Percentiles rank a stretch among this genome's conserved stretches.
phyloP scores from a whole-genome alignment of 2,888 invertebrate species.

The Noctua janthina region DNA sequence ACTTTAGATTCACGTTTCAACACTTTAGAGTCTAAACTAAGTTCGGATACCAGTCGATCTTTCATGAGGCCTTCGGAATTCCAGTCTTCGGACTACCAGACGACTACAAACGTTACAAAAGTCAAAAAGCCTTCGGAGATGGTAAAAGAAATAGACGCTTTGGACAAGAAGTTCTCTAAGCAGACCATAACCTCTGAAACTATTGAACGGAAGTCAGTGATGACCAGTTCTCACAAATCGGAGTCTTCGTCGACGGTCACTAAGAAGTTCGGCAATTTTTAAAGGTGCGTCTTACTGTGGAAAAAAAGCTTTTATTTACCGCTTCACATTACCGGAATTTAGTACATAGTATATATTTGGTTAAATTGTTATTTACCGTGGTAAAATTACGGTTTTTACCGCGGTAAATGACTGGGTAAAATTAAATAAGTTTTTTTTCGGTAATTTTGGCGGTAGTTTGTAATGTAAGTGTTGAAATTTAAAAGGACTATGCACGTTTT shows the following conservation, averaged over 20 bases:
- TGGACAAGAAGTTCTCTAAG: constrained; percentile 92
- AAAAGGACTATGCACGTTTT: constrained; percentile 61
- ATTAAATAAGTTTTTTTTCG: constrained; percentile 4
- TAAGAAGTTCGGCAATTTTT: constrained; percentile 89
- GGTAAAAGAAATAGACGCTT: constrained; percentile 88
- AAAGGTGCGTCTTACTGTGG: constrained; percentile 72
- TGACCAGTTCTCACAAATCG: constrained; percentile 91
- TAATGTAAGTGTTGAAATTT: constrained; percentile 56
- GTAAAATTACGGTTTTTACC: constrained; percentile 32
- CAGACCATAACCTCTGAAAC: constrained; percentile 93
- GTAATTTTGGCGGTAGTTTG: constrained; percentile 40
- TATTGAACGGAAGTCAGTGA: constrained; percentile 92
- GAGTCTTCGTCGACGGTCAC: constrained; percentile 90
- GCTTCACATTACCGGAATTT: constrained; percentile 30
- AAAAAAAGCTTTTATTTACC: constrained; percentile 51
- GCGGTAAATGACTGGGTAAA: neutral
- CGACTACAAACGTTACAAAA: constrained; percentile 76
- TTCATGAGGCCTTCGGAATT: constrained; percentile 89
- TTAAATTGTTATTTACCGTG: constrained; percentile 5
- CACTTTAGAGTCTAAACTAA: constrained; percentile 86
- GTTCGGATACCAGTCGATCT: constrained; percentile 87
- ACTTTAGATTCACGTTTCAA: constrained; percentile 87
- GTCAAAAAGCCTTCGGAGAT: constrained; percentile 83
- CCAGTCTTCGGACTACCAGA: constrained; percentile 82
- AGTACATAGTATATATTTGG: constrained; percentile 6